These are phyloP conservation scores for Nycticebus coucang DNA, from an alignment of 2,113 vertebrate species.

Conservation along the genomic window DNA sequence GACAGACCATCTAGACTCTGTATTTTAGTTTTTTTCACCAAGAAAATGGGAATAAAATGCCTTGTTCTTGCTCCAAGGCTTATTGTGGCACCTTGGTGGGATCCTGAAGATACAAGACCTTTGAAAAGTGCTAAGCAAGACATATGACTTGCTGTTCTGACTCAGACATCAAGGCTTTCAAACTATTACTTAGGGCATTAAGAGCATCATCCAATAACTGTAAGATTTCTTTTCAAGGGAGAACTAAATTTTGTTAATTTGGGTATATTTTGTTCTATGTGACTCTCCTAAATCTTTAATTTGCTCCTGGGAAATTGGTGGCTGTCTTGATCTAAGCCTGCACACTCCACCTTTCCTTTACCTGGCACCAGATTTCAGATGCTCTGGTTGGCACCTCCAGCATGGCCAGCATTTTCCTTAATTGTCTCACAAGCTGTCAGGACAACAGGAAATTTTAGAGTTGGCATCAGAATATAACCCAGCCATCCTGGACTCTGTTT, in stretches of 20 bases:
- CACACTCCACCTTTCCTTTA: neutral
- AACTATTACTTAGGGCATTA: neutral
- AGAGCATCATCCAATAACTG: neutral
- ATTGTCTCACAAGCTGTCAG: conserved; percentile 46
- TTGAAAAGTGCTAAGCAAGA: conserved; percentile 6
- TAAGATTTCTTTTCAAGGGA: neutral
- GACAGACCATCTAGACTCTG: neutral
- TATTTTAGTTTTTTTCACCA: neutral
- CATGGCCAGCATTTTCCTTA: neutral
- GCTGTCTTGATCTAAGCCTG: neutral
- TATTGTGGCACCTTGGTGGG: neutral
- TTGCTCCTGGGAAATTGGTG: neutral
- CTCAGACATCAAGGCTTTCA: neutral
- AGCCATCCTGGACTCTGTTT: conserved; percentile 31
- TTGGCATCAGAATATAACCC: conserved; percentile 44
- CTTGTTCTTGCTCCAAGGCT: neutral
- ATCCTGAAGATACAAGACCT: neutral
- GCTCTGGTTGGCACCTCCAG: neutral
- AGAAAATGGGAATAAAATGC: neutral
- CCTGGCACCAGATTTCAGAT: neutral
- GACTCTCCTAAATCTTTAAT: neutral
- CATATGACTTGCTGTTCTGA: neutral
- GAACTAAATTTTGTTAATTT: neutral
- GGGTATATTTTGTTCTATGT: neutral
- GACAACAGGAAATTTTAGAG: conserved; percentile 58